A percentile compares a stretch with the other conserved stretches of the same genome.
Evolutionary conservation across 1,140 invertebrate genomes (phyloP).

Genomic region (Sycophaga agraensis): DNA sequence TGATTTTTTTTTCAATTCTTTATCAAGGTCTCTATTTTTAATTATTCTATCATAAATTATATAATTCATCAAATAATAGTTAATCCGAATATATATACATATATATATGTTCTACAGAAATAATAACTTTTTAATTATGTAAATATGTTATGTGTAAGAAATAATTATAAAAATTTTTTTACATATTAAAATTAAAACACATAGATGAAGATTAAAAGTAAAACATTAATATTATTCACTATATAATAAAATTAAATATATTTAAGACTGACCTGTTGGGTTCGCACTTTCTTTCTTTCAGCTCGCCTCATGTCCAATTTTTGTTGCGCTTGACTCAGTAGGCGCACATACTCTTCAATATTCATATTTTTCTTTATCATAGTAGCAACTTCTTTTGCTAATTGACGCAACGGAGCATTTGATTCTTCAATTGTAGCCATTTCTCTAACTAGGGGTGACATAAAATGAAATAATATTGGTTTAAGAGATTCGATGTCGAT

Average conservation of each 20-base stretch:
- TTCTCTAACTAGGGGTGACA: conserved; percentile 71
- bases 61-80: not conserved
- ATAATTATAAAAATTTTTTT: no score
- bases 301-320: conserved; percentile 64
- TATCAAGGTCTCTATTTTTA: no score
- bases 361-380: conserved; percentile 69
- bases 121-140: no score
- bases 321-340: conserved; percentile 62
- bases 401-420: conserved; percentile 59
- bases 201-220: no score
- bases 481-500: conserved; percentile 61
- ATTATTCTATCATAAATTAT: no score
- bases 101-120: no score
- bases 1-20: no score
- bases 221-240: no score
- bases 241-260: no score
- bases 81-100: not conserved
- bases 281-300: conserved; percentile 66
- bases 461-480: conserved; percentile 59
- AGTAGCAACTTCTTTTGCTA: conserved; percentile 67
- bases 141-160: no score
- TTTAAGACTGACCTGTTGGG: conserved; percentile 55
- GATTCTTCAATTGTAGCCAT: conserved; percentile 62
- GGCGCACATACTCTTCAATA: conserved; percentile 64
- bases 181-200: no score